Evolutionary conservation across 2,797 vertebrate genomes (phyloP).

Genomic region (Carapus acus): DNA sequence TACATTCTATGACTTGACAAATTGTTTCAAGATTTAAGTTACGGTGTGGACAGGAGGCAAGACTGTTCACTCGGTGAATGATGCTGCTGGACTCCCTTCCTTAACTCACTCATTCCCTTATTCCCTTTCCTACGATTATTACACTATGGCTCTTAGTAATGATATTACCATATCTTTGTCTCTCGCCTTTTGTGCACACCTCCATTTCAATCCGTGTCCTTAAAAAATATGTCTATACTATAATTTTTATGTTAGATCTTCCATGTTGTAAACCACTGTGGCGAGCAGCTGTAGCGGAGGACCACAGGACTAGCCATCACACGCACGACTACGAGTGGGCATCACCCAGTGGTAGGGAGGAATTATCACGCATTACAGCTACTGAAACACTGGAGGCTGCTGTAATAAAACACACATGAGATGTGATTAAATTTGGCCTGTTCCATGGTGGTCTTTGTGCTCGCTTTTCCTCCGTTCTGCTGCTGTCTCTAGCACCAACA

Average conservation of each 20-base stretch:
- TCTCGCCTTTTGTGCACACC: conserved; percentile 37
- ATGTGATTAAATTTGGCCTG: conserved; percentile 4
- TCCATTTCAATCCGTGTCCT: conserved; percentile 57
- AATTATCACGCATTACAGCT: conserved; percentile 25
- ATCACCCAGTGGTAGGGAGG: no score
- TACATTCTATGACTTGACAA: conserved; percentile 6
- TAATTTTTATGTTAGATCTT: no score
- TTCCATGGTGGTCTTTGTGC: no score
- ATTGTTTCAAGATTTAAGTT: conserved; percentile 41
- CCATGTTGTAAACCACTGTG: conserved; percentile 53
- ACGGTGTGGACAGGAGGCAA: conserved; percentile 26
- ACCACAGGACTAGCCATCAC: conserved; percentile 35
- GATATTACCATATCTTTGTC: conserved; percentile 55
- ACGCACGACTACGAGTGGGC: neutral
- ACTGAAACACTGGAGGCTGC: conserved; percentile 27
- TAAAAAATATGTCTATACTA: no score
- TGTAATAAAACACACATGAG: conserved; percentile 36
- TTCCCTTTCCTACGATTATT: conserved; percentile 36
- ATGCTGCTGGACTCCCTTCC: conserved; percentile 20
- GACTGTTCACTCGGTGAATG: no score
- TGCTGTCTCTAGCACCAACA: conserved; percentile 17
- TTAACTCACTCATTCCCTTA: conserved; percentile 18
- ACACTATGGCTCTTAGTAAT: conserved; percentile 48
- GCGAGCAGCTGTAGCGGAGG: conserved; percentile 39
- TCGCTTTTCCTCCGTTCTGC: conserved; percentile 27